Base-by-base conservation (phyloP, 2,888 invertebrate genomes). In the Mesodorylaimus sp. region DNA sequence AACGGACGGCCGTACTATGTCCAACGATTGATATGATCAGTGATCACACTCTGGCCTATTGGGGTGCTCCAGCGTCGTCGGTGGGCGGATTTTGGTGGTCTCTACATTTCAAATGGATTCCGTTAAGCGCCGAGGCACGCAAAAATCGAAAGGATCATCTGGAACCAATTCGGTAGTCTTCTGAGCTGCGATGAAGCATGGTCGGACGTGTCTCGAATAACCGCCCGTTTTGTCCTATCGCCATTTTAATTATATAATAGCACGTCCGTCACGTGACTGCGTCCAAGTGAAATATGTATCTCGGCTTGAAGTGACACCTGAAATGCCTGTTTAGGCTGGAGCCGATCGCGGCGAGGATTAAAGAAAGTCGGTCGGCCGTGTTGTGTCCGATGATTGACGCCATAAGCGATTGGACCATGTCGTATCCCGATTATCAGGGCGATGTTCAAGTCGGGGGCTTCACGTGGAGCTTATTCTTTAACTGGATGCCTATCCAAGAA, bases 1-100 rank as follows among this genome's bases (percentile, higher is more conserved):
- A 82, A 29, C 72, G 78, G 0, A 78, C 77, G 27, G 79, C 83
- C 10, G 83, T 91, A 5, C 73, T 88, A 48, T 84, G 88, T 60
- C 95, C 95, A 43, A 84, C 89, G 59, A 95, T 95, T 57, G 95
- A 95, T 71, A 81, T 84, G 50, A 87, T 95, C 59, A 83, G 83
- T 66, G 80, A 82, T 54, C 75, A 77, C 57, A 80, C 76, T 45
- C 76, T 88, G 67, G 78, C 77, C 62, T 10, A 62, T 66, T 3
- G 36, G 7, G 41, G 21, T 57, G 67, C 72, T 27, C 67, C 64
- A 55, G 67, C 66, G 10, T 62, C 64, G 43, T 48, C 52, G n/a
- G 45, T 47, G 3, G 55, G 84, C 1, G 83, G 83, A 2, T 84
- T 84, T 66, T 79, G 79, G 0, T 87, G 87, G 79, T 78, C 78